phyloP scores from a whole-genome alignment of 1,140 invertebrate species.

The Cydia fagiglandana region DNA sequence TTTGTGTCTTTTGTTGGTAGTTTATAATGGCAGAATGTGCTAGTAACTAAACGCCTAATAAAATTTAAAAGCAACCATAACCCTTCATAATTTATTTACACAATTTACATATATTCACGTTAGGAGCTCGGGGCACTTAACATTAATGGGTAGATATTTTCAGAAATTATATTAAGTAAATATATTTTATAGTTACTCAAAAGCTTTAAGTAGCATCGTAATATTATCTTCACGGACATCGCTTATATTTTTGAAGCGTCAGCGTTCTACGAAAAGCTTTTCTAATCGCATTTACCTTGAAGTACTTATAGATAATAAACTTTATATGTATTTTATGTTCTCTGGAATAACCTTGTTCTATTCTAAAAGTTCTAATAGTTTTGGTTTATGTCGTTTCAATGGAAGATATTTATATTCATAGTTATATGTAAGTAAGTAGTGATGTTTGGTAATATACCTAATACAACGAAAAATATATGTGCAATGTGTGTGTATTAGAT shows the following conservation, averaged over 20 bases:
- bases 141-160: too few relatives aligned
- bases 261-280: background rate
- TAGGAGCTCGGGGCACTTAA: background rate
- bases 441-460: too few relatives aligned
- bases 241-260: background rate
- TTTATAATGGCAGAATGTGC: background rate
- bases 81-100: background rate
- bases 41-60: background rate
- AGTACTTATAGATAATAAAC: background rate
- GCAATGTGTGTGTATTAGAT: too few relatives aligned
- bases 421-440: too few relatives aligned
- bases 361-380: too few relatives aligned
- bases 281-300: background rate
- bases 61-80: background rate
- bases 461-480: too few relatives aligned
- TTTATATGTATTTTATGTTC: background rate
- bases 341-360: background rate
- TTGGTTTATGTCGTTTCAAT: constrained; percentile 10
- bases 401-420: background rate
- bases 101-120: background rate
- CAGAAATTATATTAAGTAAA: background rate
- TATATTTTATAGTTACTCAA: background rate
- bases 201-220: background rate
- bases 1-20: background rate
- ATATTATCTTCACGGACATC: constrained; percentile 5